phyloP scores from a whole-genome alignment of 1,140 invertebrate species.

The Chrysomallon squamiferum region DNA sequence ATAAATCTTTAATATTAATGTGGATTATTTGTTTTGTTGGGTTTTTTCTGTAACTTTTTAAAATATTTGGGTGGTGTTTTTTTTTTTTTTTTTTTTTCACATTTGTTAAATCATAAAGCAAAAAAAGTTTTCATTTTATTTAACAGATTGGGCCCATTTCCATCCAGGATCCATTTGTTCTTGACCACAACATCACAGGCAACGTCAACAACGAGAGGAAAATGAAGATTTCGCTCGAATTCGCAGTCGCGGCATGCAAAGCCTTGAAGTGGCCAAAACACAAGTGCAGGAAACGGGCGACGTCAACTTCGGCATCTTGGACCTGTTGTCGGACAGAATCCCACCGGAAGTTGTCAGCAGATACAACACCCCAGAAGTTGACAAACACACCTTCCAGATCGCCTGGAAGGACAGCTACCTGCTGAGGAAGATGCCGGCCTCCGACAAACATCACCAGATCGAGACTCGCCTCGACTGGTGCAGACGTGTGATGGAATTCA shows the following conservation, averaged over 20 bases:
- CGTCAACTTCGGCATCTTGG: conserved; percentile 13
- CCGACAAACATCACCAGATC: conserved; percentile 5
- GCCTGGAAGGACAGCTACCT: conserved; percentile 12
- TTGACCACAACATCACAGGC: conserved; percentile 48
- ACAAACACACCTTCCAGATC: conserved; percentile 16
- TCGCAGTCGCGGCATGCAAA: conserved; percentile 35
- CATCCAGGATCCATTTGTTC: conserved; percentile 56
- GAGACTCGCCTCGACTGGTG: neutral
- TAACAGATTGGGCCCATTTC: conserved; percentile 32
- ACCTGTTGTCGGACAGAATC: conserved; percentile 16
- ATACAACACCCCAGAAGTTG: too few relatives aligned
- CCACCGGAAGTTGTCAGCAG: neutral
- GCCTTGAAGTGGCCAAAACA: conserved; percentile 26
- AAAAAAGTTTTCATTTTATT: too few relatives aligned
- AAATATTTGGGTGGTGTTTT: too few relatives aligned
- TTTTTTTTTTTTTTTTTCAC: too few relatives aligned
- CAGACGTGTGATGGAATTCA: neutral
- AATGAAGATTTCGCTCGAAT: conserved; percentile 31
- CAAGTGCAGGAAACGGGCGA: conserved; percentile 6
- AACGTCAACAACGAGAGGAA: conserved; percentile 46
- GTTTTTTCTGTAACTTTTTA: too few relatives aligned
- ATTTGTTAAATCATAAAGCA: too few relatives aligned
- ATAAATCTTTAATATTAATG: too few relatives aligned
- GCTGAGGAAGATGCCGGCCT: too few relatives aligned
- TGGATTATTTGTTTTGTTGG: too few relatives aligned